These are phyloP conservation scores for Scleropages formosus DNA, from an alignment of 2,797 vertebrate genomes.

Conservation along the genomic window DNA sequence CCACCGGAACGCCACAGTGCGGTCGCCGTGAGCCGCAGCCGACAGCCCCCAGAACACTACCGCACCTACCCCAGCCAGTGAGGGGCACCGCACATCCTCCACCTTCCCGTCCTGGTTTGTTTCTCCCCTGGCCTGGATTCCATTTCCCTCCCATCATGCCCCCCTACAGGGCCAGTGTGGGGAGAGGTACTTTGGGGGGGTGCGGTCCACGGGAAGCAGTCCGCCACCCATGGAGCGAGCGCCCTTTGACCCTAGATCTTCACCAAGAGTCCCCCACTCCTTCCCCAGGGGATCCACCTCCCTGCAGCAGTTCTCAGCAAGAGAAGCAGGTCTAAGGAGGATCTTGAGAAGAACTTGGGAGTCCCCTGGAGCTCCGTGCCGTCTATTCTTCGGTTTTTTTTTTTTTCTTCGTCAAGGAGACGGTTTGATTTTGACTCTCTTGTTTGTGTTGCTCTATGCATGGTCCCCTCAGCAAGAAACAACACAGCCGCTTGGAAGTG, in stretches of 20 bases:
- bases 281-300: slow-evolving; percentile 23
- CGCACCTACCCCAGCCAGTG: slow-evolving; percentile 63
- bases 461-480: slow-evolving; percentile 24
- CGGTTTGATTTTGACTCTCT: slow-evolving; percentile 7
- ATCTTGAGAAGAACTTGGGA: not conserved
- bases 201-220: not conserved
- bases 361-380: not conserved
- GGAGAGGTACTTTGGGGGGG: not conserved
- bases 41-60: slow-evolving; percentile 56
- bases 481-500: not conserved
- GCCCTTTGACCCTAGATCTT: slow-evolving; percentile 25
- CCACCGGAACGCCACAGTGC: slow-evolving; percentile 51
- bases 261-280: slow-evolving; percentile 9
- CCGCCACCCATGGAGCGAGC: slow-evolving; percentile 24
- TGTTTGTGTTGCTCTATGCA: slow-evolving; percentile 29
- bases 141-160: slow-evolving; percentile 31
- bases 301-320: slow-evolving; percentile 19
- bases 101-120: not conserved
- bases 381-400: slow-evolving; percentile 13
- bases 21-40: slow-evolving; percentile 52
- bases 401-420: not conserved
- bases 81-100: slow-evolving; percentile 39
- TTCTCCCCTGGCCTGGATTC: slow-evolving; percentile 19
- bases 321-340: slow-evolving; percentile 15
- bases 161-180: slow-evolving; percentile 23